These are phyloP conservation scores for Agonopterix heracliana DNA, from an alignment of 2,888 invertebrate species.

Conservation along the genomic window DNA sequence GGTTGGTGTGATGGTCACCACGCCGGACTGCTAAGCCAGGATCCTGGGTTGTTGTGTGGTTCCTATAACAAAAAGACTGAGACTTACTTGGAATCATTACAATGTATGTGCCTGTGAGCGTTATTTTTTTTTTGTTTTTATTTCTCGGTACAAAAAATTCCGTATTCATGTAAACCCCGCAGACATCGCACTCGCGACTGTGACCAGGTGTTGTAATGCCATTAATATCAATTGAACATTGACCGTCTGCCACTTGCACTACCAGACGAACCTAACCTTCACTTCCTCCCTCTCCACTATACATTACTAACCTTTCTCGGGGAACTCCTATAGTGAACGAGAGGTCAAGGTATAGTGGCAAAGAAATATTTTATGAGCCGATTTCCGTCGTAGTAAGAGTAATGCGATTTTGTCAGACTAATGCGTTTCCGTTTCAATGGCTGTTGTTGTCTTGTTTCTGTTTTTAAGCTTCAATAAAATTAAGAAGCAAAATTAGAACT, in stretches of 20 bases:
- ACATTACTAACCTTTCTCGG: constrained; percentile 14
- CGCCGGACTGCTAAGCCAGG: too few species aligned
- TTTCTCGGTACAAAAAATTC: too few species aligned
- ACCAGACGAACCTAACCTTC: constrained; percentile 36
- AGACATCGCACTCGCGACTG: constrained; percentile 35
- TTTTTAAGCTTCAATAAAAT: too few species aligned
- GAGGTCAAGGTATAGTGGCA: constrained; percentile 35
- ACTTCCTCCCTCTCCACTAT: constrained; percentile 20
- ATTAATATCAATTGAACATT: constrained; percentile 73
- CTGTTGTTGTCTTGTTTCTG: constrained; percentile 7
- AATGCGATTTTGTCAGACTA: constrained; percentile 59
- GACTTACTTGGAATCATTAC: too few species aligned
- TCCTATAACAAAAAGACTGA: too few species aligned
- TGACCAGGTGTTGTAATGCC: constrained; percentile 64
- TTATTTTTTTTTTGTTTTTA: too few species aligned
- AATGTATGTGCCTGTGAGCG: too few species aligned
- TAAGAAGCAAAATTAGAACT: too few species aligned
- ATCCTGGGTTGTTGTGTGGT: too few species aligned
- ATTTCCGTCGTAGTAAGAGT: constrained; percentile 52
- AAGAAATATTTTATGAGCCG: constrained; percentile 63
- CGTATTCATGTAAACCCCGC: constrained; percentile 45
- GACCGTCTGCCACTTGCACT: constrained; percentile 47
- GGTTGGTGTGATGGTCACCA: too few species aligned
- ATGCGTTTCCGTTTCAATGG: constrained; percentile 28
- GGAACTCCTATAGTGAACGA: constrained; percentile 8